Percentiles rank a stretch among this genome's conserved stretches.
Conservation (phyloP, 2,888 invertebrate genomes). For the Cistogaster globosa region DNA sequence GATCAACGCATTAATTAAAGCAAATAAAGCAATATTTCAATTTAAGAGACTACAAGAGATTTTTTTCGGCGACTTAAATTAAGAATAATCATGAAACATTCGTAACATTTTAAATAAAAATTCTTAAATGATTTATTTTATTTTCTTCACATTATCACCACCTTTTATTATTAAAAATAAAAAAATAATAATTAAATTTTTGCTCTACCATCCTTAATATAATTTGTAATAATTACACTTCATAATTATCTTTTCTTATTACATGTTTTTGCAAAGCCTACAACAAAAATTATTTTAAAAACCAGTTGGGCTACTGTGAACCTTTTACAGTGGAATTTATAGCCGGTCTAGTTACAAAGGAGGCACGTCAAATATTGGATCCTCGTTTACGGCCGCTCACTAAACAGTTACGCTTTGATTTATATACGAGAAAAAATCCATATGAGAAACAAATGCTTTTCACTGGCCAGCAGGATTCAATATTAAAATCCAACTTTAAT, state of each 20-base stretch:
- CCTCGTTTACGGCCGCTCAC: conserved; percentile 54
- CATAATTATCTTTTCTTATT: conserved; percentile 6
- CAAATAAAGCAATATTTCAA: not conserved
- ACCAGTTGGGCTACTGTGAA: conserved; percentile 74
- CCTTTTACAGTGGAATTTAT: conserved; percentile 75
- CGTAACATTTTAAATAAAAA: not conserved
- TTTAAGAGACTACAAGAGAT: no score
- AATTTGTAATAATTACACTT: conserved; percentile 20
- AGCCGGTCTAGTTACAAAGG: conserved; percentile 73
- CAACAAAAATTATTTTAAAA: conserved; percentile 65
- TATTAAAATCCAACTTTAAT: conserved; percentile 74
- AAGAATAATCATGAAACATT: not conserved
- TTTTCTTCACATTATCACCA: conserved; percentile 1
- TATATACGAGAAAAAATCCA: conserved; percentile 74
- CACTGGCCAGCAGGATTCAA: conserved; percentile 62
- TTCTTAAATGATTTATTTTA: not conserved
- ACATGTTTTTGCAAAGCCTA: conserved; percentile 40
- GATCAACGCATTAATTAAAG: not conserved
- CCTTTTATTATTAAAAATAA: conserved; percentile 10
- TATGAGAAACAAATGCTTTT: conserved; percentile 70
- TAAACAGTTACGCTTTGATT: conserved; percentile 73
- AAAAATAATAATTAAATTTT: not conserved
- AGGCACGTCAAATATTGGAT: conserved; percentile 74
- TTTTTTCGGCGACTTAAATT: no score
- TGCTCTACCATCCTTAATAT: not conserved